Evolutionary conservation across 2,888 invertebrate species (phyloP).

Genomic region (Agrotis ipsilon): DNA sequence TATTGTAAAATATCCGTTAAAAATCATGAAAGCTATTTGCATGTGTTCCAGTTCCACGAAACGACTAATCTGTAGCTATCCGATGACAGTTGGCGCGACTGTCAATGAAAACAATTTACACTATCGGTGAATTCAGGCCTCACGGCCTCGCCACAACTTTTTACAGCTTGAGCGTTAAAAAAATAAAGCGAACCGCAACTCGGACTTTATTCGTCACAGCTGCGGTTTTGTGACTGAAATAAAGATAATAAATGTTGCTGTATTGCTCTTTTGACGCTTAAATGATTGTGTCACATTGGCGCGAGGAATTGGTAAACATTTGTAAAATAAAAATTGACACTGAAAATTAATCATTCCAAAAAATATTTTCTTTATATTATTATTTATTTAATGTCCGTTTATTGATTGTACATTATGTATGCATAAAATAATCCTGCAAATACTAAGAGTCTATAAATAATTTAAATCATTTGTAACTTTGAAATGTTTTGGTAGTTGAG

Average conservation of each 20-base stretch:
- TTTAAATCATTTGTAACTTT: too few species aligned
- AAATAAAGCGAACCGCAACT: constrained; percentile 26
- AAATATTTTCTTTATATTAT: too few species aligned
- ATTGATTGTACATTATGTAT: too few species aligned
- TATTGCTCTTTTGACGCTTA: not conserved
- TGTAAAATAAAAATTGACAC: not conserved
- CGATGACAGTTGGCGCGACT: constrained; percentile 8
- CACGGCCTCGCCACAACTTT: constrained; percentile 27
- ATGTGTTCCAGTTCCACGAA: not conserved
- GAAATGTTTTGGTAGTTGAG: too few species aligned
- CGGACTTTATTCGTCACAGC: constrained; percentile 4
- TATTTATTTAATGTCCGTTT: too few species aligned
- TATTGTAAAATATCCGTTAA: not conserved
- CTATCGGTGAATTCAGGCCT: constrained; percentile 33
- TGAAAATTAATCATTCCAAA: too few species aligned
- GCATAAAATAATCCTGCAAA: too few species aligned
- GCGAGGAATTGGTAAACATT: not conserved
- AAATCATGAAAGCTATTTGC: not conserved
- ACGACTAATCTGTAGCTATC: not conserved
- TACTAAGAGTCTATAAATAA: too few species aligned
- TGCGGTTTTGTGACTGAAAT: constrained; percentile 22
- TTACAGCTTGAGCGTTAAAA: constrained; percentile 34
- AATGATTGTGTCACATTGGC: not conserved
- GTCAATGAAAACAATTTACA: constrained; percentile 37
- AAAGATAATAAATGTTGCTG: constrained; percentile 2